These are phyloP conservation scores for Autographa gamma DNA, from an alignment of 2,888 invertebrate species.

Conservation along the genomic window DNA sequence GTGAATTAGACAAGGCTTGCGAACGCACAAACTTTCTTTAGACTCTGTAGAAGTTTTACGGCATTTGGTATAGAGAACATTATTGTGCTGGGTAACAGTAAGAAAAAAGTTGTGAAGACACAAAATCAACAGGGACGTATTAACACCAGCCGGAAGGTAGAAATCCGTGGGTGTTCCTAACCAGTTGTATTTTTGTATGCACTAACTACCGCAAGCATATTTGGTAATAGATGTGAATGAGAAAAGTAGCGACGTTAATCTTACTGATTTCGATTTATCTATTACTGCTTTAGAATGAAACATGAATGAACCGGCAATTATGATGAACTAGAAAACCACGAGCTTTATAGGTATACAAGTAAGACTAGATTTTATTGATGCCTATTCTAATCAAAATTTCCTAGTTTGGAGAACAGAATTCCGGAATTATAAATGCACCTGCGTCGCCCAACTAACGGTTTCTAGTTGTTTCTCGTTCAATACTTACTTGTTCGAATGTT, in stretches of 20 bases:
- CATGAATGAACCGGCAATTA: conserved; percentile 24
- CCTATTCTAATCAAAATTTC: conserved; percentile 49
- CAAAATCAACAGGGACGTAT: conserved; percentile 85
- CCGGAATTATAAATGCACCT: conserved; percentile 64
- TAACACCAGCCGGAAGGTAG: conserved; percentile 82
- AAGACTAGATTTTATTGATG: conserved; percentile 3
- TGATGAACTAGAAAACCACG: neutral
- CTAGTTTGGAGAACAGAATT: conserved; percentile 54
- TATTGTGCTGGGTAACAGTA: conserved; percentile 67
- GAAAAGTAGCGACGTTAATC: conserved; percentile 54
- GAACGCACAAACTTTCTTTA: conserved; percentile 57
- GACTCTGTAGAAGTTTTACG: conserved; percentile 59
- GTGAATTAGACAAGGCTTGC: conserved; percentile 82
- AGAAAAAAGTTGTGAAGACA: conserved; percentile 71
- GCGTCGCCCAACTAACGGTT: conserved; percentile 69
- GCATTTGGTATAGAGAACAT: conserved; percentile 68
- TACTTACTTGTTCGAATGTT: conserved; percentile 67
- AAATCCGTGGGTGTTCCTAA: conserved; percentile 86
- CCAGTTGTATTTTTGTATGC: conserved; percentile 78
- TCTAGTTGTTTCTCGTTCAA: conserved; percentile 64
- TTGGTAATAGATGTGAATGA: conserved; percentile 74
- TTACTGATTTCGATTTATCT: conserved; percentile 32
- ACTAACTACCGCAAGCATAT: conserved; percentile 77
- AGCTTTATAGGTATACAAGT: neutral
- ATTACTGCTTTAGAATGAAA: neutral